Conservation (phyloP, 2,797 vertebrate species). For the Zalophus californianus region DNA sequence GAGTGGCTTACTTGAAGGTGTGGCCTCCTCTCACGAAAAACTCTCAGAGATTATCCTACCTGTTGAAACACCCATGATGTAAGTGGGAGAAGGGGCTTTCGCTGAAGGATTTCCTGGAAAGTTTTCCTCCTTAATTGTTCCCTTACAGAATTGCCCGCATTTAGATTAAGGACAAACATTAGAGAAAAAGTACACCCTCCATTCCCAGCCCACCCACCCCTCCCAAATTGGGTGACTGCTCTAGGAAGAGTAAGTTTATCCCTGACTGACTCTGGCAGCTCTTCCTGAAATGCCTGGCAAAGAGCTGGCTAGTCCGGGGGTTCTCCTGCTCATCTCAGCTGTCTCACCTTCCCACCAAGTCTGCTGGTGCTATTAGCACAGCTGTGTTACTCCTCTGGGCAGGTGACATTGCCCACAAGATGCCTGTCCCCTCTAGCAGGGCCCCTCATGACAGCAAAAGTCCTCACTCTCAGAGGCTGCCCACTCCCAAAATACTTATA, state of each 20-base stretch:
- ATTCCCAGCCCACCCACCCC: neutral
- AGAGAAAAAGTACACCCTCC: neutral
- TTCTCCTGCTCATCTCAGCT: neutral
- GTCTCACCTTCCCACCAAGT: neutral
- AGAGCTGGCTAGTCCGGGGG: neutral
- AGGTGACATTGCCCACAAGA: neutral
- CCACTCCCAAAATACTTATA: neutral
- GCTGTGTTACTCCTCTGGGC: neutral
- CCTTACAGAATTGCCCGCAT: constrained; percentile 28
- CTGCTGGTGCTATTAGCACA: neutral
- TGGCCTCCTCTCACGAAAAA: constrained; percentile 79
- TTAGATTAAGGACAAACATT: neutral
- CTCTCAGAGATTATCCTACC: constrained; percentile 10
- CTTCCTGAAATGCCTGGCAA: neutral
- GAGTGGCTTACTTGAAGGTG: constrained; percentile 79
- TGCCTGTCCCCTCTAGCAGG: neutral
- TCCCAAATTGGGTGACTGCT: neutral
- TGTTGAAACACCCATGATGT: constrained; percentile 24
- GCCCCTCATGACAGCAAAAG: neutral
- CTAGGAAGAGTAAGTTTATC: neutral
- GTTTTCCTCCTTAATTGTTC: constrained; percentile 1
- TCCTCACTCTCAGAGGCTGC: neutral
- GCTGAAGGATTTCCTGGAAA: constrained; percentile 35
- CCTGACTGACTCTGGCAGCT: neutral
- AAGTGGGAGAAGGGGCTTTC: constrained; percentile 46